Percentiles rank a stretch among this genome's conserved stretches.
phyloP scores from a whole-genome alignment of 2,797 vertebrate species.

The Mus caroli region DNA sequence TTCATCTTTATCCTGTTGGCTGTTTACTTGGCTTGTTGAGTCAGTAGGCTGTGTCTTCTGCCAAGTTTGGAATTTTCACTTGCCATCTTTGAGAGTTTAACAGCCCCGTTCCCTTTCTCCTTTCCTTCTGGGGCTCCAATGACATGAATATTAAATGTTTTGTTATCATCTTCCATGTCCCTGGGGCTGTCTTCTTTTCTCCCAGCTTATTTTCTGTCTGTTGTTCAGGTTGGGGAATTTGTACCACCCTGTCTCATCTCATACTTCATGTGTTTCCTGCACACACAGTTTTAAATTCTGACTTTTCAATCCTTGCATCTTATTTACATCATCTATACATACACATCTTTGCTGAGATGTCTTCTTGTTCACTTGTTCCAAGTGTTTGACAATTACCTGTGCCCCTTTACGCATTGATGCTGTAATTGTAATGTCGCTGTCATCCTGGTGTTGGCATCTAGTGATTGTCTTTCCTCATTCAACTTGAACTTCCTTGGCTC shows the following conservation, averaged over 20 bases:
- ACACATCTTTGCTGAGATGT: background rate
- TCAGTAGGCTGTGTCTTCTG: background rate
- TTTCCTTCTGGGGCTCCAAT: background rate
- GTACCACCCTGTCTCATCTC: background rate
- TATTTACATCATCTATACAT: background rate
- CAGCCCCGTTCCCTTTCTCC: background rate
- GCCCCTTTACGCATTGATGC: background rate
- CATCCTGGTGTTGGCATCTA: background rate
- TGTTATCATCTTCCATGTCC: background rate
- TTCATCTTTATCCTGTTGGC: background rate
- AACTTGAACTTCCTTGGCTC: background rate
- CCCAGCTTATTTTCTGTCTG: background rate
- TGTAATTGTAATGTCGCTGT: background rate
- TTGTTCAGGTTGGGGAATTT: constrained; percentile 5
- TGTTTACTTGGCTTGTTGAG: background rate
- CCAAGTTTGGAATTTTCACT: background rate
- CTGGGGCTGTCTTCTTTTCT: background rate
- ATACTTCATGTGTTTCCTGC: background rate
- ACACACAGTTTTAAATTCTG: background rate
- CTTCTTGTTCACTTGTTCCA: background rate
- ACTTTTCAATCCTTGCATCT: background rate
- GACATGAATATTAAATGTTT: background rate
- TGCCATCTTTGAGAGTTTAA: background rate
- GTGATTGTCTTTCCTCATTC: background rate
- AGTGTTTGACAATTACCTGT: background rate